These are phyloP conservation scores for Entomobrya proxima DNA, from an alignment of 2,888 invertebrate species.

Conservation along the genomic window DNA sequence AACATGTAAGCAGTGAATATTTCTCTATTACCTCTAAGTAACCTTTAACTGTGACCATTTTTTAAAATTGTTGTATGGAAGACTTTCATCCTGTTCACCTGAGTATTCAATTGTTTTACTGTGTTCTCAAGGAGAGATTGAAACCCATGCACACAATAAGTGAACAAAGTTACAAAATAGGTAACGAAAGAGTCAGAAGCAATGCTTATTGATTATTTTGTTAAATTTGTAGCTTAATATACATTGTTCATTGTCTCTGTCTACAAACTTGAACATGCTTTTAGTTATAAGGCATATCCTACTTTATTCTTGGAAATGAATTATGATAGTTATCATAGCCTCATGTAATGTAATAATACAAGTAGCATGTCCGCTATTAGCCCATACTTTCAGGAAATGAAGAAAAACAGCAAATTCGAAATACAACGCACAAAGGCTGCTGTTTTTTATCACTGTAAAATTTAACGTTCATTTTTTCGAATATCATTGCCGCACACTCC, in stretches of 20 bases:
- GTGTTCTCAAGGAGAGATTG: neutral
- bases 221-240: no score
- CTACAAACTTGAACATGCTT: no score
- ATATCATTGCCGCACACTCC: neutral
- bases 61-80: neutral
- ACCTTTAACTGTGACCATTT: neutral
- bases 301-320: neutral
- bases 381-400: conserved; percentile 7
- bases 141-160: no score
- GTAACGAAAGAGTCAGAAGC: no score
- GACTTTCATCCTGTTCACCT: neutral
- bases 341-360: neutral
- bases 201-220: no score
- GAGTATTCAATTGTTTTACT: neutral
- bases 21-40: neutral
- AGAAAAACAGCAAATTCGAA: conserved; percentile 31
- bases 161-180: no score
- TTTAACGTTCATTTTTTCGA: neutral
- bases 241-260: no score
- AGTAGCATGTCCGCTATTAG: neutral
- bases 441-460: conserved; percentile 1
- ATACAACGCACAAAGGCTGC: neutral
- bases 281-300: no score
- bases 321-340: neutral
- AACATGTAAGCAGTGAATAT: conserved; percentile 10